These are phyloP conservation scores for Dexiosoma caninum DNA, from an alignment of 2,888 invertebrate species.

Conservation along the genomic window DNA sequence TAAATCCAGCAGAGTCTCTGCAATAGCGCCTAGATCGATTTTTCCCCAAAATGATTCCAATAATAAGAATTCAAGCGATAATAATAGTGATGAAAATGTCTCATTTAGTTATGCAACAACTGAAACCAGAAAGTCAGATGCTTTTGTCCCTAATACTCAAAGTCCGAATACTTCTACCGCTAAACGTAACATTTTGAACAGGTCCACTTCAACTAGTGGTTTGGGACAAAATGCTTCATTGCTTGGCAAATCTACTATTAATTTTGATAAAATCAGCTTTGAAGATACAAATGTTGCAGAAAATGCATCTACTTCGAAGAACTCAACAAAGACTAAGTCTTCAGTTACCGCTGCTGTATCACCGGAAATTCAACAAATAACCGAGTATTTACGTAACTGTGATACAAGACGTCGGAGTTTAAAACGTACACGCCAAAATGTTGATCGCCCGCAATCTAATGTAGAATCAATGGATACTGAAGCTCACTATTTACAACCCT, in stretches of 20 bases:
- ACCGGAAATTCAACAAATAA: conserved; percentile 73
- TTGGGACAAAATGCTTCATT: conserved; percentile 64
- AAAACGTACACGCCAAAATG: conserved; percentile 65
- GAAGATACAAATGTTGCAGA: conserved; percentile 68
- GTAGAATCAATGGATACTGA: conserved; percentile 65
- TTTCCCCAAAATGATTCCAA: conserved; percentile 42
- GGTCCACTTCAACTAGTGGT: conserved; percentile 25
- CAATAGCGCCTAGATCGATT: conserved; percentile 58
- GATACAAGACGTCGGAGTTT: conserved; percentile 71
- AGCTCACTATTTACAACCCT: conserved; percentile 71
- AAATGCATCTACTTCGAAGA: conserved; percentile 28
- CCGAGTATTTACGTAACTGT: conserved; percentile 74
- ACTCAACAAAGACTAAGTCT: neutral
- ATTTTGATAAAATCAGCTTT: conserved; percentile 75
- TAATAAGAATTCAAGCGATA: neutral
- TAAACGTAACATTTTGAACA: conserved; percentile 17
- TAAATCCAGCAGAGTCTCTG: conserved; percentile 14
- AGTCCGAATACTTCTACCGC: conserved; percentile 60
- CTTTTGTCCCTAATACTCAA: conserved; percentile 69
- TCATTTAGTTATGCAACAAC: conserved; percentile 5
- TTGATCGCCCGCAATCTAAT: conserved; percentile 13
- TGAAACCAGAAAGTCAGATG: conserved; percentile 53
- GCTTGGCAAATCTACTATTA: conserved; percentile 68
- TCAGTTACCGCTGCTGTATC: conserved; percentile 63
- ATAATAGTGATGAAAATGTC: conserved; percentile 15